Evolutionary conservation across 2,888 invertebrate species (phyloP), one percentile per base, ranked within the genome.

Genomic region (Plutella xylostella): DNA sequence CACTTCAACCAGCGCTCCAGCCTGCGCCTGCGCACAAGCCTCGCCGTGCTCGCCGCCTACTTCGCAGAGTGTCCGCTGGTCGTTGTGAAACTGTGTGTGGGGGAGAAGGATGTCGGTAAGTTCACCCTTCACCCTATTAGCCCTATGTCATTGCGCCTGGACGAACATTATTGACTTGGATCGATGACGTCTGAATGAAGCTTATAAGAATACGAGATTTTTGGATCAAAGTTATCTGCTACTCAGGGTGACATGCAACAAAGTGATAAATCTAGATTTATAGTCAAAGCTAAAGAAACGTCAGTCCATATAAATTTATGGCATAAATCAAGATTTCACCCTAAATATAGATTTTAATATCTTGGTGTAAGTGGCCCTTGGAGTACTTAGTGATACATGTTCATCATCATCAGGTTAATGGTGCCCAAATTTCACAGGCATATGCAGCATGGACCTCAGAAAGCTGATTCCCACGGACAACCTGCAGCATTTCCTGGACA

Each of bases 381-480:
- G n/a, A n/a, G 15, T 12, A 9, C 15, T 33, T 33, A 25, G 25
- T 25, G 25, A 25, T 25, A 25, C 9, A 25, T 25, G 25, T 25
- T n/a, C n/a, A n/a, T n/a, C n/a, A n/a, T n/a, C n/a, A n/a, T n/a
- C 25, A 9, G 25, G 5, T 25, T 9, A 25, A 7, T 25, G 9
- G 25, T 25, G 25, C 25, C 6, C 5, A 25, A 25, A 9, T 25
- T 7, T 33, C 33, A 33, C 25, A 84, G 84, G 83, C 7, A 68
- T 82, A 22, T 80, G 79, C 65, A 80, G 85, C 55, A 62, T 87
- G 57, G 85, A 87, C 51, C 72, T 87, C 1, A 73, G 80, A 17
- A 75, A 86, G 35, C 56, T 87, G 17, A 61, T 87, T 1, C 75
- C 84, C 0, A 73, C 77, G 0, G 75, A 80, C 5, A 68, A 70